Conservation (phyloP, 2,113 vertebrate species). For the Acrocephalus arundinaceus region DNA sequence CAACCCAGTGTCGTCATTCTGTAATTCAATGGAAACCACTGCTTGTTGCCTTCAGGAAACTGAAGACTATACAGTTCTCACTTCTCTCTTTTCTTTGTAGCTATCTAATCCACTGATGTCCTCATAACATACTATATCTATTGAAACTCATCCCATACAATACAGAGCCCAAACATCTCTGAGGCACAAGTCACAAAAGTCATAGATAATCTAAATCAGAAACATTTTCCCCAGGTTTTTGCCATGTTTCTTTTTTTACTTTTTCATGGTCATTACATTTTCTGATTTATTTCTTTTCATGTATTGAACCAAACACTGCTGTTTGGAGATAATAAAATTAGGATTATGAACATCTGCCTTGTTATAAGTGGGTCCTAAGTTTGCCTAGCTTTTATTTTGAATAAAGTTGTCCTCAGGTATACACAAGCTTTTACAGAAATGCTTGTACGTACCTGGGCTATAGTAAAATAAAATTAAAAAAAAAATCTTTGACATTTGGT, state of each 20-base stretch:
- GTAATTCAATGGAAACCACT: not conserved
- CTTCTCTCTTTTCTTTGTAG: not conserved
- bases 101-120: not conserved
- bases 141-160: not conserved
- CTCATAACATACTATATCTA: not conserved
- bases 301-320: not conserved
- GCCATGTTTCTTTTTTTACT: not conserved
- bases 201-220: not conserved
- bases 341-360: not conserved
- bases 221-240: not conserved
- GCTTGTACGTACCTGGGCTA: not conserved
- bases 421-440: not conserved
- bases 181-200: not conserved
- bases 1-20: not conserved
- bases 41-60: not conserved
- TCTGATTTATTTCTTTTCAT: not conserved
- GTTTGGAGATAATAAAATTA: not conserved
- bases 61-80: not conserved
- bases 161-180: not conserved
- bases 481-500: not conserved
- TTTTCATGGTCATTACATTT: not conserved
- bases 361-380: not conserved
- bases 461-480: not conserved
- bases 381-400: not conserved
- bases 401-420: not conserved